Base-by-base conservation (phyloP, 2,888 invertebrate species). In the Allophyes oxyacanthae region DNA sequence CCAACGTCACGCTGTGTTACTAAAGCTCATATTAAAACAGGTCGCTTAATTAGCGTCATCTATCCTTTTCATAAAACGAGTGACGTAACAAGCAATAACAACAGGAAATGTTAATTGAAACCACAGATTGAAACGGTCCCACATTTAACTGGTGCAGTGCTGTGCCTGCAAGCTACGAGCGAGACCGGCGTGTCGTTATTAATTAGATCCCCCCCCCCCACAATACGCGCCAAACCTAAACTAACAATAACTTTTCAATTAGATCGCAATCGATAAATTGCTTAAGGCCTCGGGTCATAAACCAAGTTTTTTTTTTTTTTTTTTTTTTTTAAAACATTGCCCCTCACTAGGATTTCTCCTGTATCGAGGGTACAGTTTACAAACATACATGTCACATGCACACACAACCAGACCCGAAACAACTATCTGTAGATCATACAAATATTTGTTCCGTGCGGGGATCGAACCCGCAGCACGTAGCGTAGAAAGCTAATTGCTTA, bases 241-340 rank as follows among this genome's bases (percentile, higher is more conserved):
- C 71, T 64, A 78, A 79, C 77, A 77, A 59, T 71, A 78, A 81
- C 72, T 77, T 79, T 74, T 72, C 77, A 74, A 78, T 78, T 76
- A 75, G 49, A 41, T 54, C 33, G 13, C 38, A 54, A 68, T 69
- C 46, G 26, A 64, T 64, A 61, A 56, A 64, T 57, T 51, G 50
- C 54, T 37, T 38, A 46, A 54, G 38, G 30, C 40, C 56, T 55
- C 20, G 55, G 13, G 26, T 53, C 52, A 58, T 32, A 60, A 53
- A 45, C 33, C 38, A 44, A 57, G 44, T 52, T 54, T n/a, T n/a
- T n/a, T n/a, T n/a, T n/a, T n/a, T n/a, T n/a, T n/a, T n/a, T n/a
- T n/a, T n/a, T n/a, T n/a, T n/a, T n/a, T n/a, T n/a, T n/a, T n/a
- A n/a, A n/a, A n/a, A n/a, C n/a, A n/a, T n/a, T n/a, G n/a, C n/a